phyloP scores from a whole-genome alignment of 2,113 vertebrate species.

The Probosciger aterrimus region DNA sequence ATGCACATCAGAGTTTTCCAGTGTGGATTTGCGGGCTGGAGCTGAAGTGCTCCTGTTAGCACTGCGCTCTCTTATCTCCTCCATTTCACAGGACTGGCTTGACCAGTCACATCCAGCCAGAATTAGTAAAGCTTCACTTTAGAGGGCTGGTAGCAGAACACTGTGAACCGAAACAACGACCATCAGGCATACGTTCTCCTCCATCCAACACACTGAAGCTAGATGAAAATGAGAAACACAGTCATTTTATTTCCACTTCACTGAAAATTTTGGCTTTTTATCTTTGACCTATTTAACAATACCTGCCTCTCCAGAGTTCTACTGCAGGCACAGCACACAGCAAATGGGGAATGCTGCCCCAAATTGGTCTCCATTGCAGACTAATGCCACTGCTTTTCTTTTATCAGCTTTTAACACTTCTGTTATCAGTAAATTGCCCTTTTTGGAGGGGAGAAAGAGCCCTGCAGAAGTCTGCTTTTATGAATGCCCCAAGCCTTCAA shows the following conservation, averaged over 20 bases:
- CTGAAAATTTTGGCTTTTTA: background rate
- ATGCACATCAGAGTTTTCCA: accelerated
- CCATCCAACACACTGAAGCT: background rate
- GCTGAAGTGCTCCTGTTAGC: background rate
- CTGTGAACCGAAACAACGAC: background rate
- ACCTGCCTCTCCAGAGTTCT: background rate
- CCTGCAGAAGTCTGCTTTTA: background rate
- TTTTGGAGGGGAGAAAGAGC: background rate
- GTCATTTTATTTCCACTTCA: background rate
- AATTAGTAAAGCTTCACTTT: background rate
- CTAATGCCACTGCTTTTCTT: background rate
- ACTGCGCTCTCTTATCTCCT: background rate
- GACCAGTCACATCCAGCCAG: background rate
- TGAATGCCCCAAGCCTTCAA: background rate
- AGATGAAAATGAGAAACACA: background rate
- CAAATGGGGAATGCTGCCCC: background rate
- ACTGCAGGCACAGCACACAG: background rate
- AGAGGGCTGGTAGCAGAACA: background rate
- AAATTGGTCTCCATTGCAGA: background rate
- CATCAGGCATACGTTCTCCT: background rate
- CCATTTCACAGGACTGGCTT: background rate
- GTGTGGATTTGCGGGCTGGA: background rate
- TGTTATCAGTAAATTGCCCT: background rate
- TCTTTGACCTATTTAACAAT: background rate
- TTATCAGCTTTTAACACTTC: background rate